phyloP scores from a whole-genome alignment of 2,888 invertebrate genomes.

The Anagyrus pseudococci region DNA sequence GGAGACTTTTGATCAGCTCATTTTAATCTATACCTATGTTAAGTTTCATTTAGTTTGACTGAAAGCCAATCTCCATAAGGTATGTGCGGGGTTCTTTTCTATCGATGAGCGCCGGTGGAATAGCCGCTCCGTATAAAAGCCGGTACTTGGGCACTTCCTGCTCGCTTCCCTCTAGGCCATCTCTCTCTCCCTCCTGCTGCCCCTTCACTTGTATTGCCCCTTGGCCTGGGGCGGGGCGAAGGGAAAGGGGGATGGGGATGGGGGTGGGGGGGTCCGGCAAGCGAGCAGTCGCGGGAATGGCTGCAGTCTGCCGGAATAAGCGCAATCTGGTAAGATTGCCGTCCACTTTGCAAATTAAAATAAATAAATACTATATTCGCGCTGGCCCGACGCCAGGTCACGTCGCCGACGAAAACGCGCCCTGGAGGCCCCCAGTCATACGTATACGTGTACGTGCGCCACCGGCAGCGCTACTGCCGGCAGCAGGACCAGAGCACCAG shows the following conservation, averaged over 20 bases:
- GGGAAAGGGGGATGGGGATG: too few relatives aligned
- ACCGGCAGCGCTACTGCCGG: too few relatives aligned
- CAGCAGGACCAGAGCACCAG: too few relatives aligned
- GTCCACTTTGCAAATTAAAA: slow-evolving; percentile 51
- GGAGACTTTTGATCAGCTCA: too few relatives aligned
- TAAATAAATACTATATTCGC: slow-evolving; percentile 48
- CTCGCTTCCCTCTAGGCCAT: background rate
- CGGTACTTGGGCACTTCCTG: background rate
- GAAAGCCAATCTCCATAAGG: too few relatives aligned
- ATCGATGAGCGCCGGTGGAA: background rate
- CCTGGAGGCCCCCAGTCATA: too few relatives aligned
- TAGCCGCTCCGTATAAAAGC: background rate
- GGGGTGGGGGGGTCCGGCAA: background rate
- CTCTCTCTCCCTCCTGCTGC: too few relatives aligned
- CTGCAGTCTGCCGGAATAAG: slow-evolving; percentile 38
- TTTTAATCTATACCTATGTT: too few relatives aligned
- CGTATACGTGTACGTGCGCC: background rate
- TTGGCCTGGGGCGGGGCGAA: too few relatives aligned
- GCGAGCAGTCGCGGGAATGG: background rate
- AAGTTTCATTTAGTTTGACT: too few relatives aligned
- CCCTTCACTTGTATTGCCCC: too few relatives aligned
- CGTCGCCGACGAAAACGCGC: background rate
- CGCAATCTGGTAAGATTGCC: slow-evolving; percentile 44
- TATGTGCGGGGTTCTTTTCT: background rate
- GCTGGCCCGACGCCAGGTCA: slow-evolving; percentile 44